These are phyloP conservation scores for Orius laevigatus DNA, from an alignment of 1,140 invertebrate species.

Conservation along the genomic window DNA sequence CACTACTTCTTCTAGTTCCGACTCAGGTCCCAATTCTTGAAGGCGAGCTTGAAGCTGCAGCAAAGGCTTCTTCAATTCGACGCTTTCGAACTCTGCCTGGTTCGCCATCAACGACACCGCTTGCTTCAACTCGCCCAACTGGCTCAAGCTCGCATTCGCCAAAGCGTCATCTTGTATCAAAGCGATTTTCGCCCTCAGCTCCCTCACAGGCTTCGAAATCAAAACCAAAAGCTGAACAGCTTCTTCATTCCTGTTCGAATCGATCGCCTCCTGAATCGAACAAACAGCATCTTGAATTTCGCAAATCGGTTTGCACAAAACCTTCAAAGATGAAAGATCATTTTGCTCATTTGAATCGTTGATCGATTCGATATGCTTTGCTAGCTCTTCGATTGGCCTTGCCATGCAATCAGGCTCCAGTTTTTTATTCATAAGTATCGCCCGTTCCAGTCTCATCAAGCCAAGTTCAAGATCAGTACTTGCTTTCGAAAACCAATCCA, in stretches of 20 bases:
- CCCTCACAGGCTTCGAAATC: slow-evolving; percentile 26
- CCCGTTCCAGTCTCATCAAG: slow-evolving; percentile 19
- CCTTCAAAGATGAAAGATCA: slow-evolving; percentile 21
- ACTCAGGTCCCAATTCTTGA: slow-evolving; percentile 18
- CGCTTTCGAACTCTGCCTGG: not conserved
- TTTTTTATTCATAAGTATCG: not conserved
- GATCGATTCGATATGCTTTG: slow-evolving; percentile 9
- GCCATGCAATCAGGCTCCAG: slow-evolving; percentile 3
- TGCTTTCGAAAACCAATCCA: slow-evolving; percentile 17
- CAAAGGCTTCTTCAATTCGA: slow-evolving; percentile 1
- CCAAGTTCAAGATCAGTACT: slow-evolving; percentile 18
- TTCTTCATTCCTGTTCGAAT: slow-evolving; percentile 21
- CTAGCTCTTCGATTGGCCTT: slow-evolving; percentile 7
- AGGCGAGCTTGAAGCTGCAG: slow-evolving; percentile 12
- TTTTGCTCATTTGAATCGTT: not conserved
- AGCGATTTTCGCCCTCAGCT: slow-evolving; percentile 22
- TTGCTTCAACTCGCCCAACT: slow-evolving; percentile 14
- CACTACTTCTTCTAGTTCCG: slow-evolving; percentile 2
- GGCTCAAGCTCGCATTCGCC: slow-evolving; percentile 15
- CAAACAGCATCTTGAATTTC: slow-evolving; percentile 30
- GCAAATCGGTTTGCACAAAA: slow-evolving; percentile 29
- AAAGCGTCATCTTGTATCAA: slow-evolving; percentile 23
- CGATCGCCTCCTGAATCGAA: slow-evolving; percentile 27
- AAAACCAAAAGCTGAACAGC: slow-evolving; percentile 20
- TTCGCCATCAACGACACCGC: slow-evolving; percentile 6